phyloP scores from a whole-genome alignment of 2,888 invertebrate species.

The Caenorhabditis sp. region DNA sequence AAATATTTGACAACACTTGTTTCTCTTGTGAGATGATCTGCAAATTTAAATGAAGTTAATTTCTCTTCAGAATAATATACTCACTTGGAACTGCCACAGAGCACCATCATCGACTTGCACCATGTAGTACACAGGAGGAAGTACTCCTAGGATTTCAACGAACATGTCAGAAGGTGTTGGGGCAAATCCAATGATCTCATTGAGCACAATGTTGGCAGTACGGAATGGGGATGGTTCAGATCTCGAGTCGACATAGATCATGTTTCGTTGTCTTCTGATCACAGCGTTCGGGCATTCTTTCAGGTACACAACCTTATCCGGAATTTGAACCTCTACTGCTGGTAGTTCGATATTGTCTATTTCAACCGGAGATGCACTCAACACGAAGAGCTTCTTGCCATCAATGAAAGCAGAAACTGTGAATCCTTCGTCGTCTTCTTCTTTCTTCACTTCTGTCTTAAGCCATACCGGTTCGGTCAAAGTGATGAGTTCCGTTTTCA shows the following conservation, averaged over 20 bases:
- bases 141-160: constrained; percentile 53
- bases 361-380: constrained; percentile 42
- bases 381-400: constrained; percentile 44
- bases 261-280: constrained; percentile 48
- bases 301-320: constrained; percentile 45
- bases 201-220: constrained; percentile 59
- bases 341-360: constrained; percentile 48
- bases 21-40: constrained; percentile 58
- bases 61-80: neutral
- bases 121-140: constrained; percentile 52
- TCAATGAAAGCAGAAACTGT: constrained; percentile 50
- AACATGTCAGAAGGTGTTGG: constrained; percentile 64
- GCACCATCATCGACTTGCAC: constrained; percentile 66
- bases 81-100: constrained; percentile 66
- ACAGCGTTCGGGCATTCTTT: constrained; percentile 60
- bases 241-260: constrained; percentile 58
- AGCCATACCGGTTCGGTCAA: constrained; percentile 61
- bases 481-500: constrained; percentile 51
- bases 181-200: constrained; percentile 61
- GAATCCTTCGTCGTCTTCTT: constrained; percentile 42
- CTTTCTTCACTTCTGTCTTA: constrained; percentile 47
- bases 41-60: neutral
- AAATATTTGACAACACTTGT: constrained; percentile 51
- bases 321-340: constrained; percentile 50
- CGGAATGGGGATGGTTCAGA: constrained; percentile 62